These are phyloP conservation scores for Erpetoichthys calabaricus DNA, from an alignment of 2,797 vertebrate genomes.

Conservation along the genomic window DNA sequence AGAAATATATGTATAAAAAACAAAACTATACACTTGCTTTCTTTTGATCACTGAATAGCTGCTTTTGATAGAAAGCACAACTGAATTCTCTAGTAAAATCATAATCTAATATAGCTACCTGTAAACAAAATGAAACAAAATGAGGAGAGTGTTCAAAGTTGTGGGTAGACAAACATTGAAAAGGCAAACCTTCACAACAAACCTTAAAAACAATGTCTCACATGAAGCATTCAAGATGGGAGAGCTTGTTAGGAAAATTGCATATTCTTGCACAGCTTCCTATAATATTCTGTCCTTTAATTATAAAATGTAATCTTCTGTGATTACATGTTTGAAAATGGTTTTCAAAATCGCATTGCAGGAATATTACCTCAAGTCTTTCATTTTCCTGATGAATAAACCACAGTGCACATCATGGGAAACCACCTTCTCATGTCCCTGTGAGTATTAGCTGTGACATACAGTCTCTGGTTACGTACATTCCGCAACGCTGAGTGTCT, in stretches of 20 bases:
- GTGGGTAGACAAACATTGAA: too few relatives aligned
- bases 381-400: constrained; percentile 52
- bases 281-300: constrained; percentile 38
- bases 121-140: too few relatives aligned
- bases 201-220: too few relatives aligned
- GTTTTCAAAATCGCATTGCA: constrained; percentile 45
- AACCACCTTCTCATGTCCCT: constrained; percentile 37
- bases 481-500: too few relatives aligned
- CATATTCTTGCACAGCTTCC: constrained; percentile 20
- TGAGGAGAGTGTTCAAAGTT: too few relatives aligned
- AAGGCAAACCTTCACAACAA: too few relatives aligned
- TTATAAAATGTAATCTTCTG: constrained; percentile 47
- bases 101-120: too few relatives aligned
- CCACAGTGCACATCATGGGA: constrained; percentile 35
- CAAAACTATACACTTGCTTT: too few relatives aligned
- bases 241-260: constrained; percentile 1
- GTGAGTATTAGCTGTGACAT: constrained; percentile 43
- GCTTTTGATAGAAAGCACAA: too few relatives aligned
- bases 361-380: constrained; percentile 45
- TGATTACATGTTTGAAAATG: constrained; percentile 56
- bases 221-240: background rate
- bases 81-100: too few relatives aligned
- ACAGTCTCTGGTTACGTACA: constrained; percentile 8
- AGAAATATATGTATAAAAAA: too few relatives aligned
- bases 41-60: too few relatives aligned